A percentile compares a stretch with the other conserved stretches of the same genome.
Evolutionary conservation across 2,888 invertebrate species (phyloP).

Genomic region (Mythimna loreyi): DNA sequence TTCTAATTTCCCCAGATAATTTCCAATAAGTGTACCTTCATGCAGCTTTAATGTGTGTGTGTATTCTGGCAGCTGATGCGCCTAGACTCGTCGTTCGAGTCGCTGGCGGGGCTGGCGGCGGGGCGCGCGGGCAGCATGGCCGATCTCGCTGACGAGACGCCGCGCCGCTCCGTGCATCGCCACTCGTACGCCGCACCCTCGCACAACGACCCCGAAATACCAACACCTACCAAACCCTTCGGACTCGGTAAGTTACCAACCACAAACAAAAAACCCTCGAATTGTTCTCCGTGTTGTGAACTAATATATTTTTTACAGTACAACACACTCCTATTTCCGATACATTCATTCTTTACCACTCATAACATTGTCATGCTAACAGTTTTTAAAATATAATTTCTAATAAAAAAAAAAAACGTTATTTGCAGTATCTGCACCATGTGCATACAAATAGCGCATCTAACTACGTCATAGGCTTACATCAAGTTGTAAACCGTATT

Average conservation of each 20-base stretch:
- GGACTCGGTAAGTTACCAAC: conserved; percentile 93
- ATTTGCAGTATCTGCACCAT: conserved; percentile 67
- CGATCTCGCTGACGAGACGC: conserved; percentile 93
- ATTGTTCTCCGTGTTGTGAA: conserved; percentile 50
- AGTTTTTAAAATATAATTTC: conserved; percentile 55
- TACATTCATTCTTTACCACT: conserved; percentile 71
- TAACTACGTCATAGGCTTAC: conserved; percentile 57
- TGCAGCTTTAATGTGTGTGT: neutral
- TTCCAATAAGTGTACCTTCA: neutral
- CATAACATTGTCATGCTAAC: conserved; percentile 76
- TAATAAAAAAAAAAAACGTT: conserved; percentile 39
- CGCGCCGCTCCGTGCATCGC: conserved; percentile 80
- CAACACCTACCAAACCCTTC: conserved; percentile 94
- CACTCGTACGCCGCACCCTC: conserved; percentile 91
- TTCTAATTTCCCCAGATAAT: conserved; percentile 2
- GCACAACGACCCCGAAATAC: conserved; percentile 88
- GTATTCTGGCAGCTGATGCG: conserved; percentile 93
- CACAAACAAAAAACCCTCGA: neutral
- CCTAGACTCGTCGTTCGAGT: conserved; percentile 95
- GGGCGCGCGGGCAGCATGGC: conserved; percentile 96
- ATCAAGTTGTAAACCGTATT: conserved; percentile 59
- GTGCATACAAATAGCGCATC: conserved; percentile 70
- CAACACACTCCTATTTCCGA: conserved; percentile 74
- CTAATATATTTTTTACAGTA: conserved; percentile 71
- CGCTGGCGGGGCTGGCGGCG: conserved; percentile 92